Percentiles rank a stretch among this genome's conserved stretches.
Conservation (phyloP, 2,888 invertebrate genomes). For the Parnassius apollo region DNA sequence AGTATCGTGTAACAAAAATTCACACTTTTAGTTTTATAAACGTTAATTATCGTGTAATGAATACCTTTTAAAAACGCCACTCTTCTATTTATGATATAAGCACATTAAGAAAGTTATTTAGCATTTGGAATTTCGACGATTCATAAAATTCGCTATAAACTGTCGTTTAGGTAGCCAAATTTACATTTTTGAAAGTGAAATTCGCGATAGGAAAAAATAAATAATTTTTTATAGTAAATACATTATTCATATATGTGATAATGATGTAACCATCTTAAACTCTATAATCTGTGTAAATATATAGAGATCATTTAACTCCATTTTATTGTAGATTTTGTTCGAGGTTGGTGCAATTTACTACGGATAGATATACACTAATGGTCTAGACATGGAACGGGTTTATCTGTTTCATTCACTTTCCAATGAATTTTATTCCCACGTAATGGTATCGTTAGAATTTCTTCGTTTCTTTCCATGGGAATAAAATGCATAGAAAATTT, state of each 20-base stretch:
- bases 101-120: slow-evolving; percentile 25
- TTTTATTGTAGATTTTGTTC: no score
- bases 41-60: slow-evolving; percentile 20
- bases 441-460: no score
- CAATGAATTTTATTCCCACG: no score
- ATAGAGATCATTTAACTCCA: no score
- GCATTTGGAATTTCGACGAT: slow-evolving; percentile 13
- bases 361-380: no score
- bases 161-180: slow-evolving; percentile 5
- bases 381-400: no score
- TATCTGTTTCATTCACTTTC: no score
- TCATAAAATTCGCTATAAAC: slow-evolving; percentile 11
- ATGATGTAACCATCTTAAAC: not conserved
- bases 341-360: no score
- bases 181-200: slow-evolving; percentile 15
- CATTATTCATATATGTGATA: not conserved
- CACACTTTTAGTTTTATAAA: slow-evolving; percentile 7
- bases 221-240: not conserved
- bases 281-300: no score
- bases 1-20: slow-evolving; percentile 1
- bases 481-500: no score
- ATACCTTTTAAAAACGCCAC: slow-evolving; percentile 10
- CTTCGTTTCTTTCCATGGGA: no score
- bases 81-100: slow-evolving; percentile 13
- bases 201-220: not conserved